Conservation (phyloP, 2,888 invertebrate genomes). For the Galerucella calmariensis region DNA sequence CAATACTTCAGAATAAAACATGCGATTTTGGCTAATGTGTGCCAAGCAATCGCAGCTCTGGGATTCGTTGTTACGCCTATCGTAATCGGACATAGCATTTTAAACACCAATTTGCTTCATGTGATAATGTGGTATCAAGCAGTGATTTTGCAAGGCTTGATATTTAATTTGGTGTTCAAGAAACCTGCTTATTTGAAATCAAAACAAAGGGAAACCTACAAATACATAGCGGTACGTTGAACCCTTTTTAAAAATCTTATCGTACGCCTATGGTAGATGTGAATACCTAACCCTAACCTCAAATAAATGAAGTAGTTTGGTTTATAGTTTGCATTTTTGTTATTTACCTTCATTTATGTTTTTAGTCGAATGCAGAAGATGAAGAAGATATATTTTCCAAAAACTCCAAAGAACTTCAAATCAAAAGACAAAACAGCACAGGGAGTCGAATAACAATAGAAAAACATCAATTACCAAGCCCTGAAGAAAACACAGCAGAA, state of each 20-base stretch:
- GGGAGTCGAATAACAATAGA: slow-evolving; percentile 47
- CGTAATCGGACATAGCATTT: slow-evolving; percentile 67
- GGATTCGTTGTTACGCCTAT: slow-evolving; percentile 69
- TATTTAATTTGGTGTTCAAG: slow-evolving; percentile 68
- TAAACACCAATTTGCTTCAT: slow-evolving; percentile 61
- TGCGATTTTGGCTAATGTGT: slow-evolving; percentile 66
- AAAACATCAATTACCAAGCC: slow-evolving; percentile 45
- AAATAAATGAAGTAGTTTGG: background rate
- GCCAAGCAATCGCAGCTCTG: slow-evolving; percentile 67
- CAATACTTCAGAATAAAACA: slow-evolving; percentile 72
- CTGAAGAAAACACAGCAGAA: slow-evolving; percentile 11
- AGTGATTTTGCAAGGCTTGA: slow-evolving; percentile 69
- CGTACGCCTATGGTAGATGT: background rate
- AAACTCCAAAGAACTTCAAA: slow-evolving; percentile 57
- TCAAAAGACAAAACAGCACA: slow-evolving; percentile 51
- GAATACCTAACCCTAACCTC: no score
- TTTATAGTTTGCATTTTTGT: slow-evolving; percentile 46
- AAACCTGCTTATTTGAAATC: slow-evolving; percentile 68
- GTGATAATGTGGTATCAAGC: slow-evolving; percentile 71
- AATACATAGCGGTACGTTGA: slow-evolving; percentile 56
- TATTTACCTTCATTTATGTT: slow-evolving; percentile 10
- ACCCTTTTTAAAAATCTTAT: no score
- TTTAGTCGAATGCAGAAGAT: slow-evolving; percentile 56
- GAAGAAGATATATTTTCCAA: slow-evolving; percentile 71
- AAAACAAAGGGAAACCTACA: slow-evolving; percentile 52